Conservation (phyloP, 2,113 vertebrate species). For the Phoxinus phoxinus region DNA sequence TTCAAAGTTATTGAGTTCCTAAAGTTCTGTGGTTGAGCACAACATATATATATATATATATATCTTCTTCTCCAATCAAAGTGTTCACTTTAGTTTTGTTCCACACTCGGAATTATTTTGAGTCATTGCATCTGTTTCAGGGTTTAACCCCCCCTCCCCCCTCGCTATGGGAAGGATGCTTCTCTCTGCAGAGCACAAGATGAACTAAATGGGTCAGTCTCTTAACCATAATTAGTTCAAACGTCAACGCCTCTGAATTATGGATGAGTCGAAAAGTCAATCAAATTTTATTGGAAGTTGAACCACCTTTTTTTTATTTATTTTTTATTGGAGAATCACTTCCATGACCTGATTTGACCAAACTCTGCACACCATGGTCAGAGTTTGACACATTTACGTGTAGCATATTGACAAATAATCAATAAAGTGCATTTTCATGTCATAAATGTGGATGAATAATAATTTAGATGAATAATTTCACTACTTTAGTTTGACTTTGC, state of each 20-base stretch:
- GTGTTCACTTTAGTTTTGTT: constrained; percentile 19
- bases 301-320: constrained; percentile 6
- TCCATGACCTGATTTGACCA: constrained; percentile 60
- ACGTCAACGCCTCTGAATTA: constrained; percentile 76
- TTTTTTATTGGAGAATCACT: background rate
- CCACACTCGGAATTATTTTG: constrained; percentile 17
- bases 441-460: background rate
- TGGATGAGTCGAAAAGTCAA: constrained; percentile 74
- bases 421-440: constrained; percentile 30
- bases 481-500: too few relatives aligned
- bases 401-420: too few relatives aligned
- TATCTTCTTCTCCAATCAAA: background rate
- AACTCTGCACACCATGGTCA: background rate
- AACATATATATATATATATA: background rate
- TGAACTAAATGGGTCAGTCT: constrained; percentile 74
- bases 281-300: constrained; percentile 59
- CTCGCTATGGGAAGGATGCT: background rate
- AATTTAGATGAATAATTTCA: too few relatives aligned
- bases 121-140: constrained; percentile 39
- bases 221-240: constrained; percentile 79
- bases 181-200: constrained; percentile 50
- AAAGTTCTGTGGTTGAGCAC: constrained; percentile 2
- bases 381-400: background rate
- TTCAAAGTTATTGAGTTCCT: background rate
- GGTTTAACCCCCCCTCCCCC: constrained; percentile 21